Conservation (phyloP, 2,113 vertebrate genomes). For the Leptocoma aspasia region DNA sequence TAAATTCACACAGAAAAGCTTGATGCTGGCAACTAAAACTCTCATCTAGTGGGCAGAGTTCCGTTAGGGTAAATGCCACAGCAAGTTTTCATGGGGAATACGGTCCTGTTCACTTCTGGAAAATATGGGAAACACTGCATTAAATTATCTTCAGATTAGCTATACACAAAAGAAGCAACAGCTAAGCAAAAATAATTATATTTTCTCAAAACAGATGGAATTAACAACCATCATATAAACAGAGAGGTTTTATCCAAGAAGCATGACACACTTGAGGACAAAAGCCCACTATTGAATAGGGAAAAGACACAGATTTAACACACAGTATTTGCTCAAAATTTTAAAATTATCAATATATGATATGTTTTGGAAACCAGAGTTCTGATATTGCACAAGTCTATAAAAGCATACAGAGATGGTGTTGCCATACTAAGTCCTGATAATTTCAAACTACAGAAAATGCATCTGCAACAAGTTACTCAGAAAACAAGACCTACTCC, state of each 20-base stretch:
- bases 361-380: neutral
- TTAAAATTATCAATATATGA: neutral
- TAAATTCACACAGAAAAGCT: neutral
- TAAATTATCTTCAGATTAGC: neutral
- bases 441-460: neutral
- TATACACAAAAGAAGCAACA: neutral
- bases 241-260: neutral
- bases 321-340: neutral
- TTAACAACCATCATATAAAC: neutral
- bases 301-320: neutral
- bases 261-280: neutral
- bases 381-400: neutral
- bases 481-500: neutral
- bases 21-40: neutral
- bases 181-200: neutral
- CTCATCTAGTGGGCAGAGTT: neutral
- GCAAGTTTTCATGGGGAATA: neutral
- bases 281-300: neutral
- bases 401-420: neutral
- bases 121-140: neutral
- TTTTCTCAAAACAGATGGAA: neutral
- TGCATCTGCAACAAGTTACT: neutral
- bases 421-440: neutral
- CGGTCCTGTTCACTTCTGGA: neutral
- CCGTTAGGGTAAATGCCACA: neutral